Conservation (phyloP, 2,113 vertebrate species). For the Erythrolamprus reginae region DNA sequence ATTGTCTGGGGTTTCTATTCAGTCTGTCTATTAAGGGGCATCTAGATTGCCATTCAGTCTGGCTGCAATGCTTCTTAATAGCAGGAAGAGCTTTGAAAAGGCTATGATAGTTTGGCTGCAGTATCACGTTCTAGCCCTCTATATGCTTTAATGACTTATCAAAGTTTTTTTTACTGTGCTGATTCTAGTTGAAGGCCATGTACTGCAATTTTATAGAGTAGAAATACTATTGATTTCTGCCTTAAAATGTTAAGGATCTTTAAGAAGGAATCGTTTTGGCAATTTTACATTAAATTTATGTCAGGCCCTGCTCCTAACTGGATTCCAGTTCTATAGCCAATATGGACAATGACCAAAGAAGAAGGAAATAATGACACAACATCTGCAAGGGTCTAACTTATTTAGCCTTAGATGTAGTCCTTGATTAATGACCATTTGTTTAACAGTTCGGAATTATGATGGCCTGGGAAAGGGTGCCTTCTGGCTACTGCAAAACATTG, state of each 20-base stretch:
- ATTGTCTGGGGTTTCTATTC: not conserved
- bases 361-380: not conserved
- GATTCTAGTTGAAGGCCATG: not conserved
- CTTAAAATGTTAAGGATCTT: not conserved
- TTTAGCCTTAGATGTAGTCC: not conserved
- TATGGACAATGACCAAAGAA: not conserved
- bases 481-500: no score
- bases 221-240: not conserved
- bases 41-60: not conserved
- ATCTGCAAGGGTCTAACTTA: not conserved
- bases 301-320: not conserved
- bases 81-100: not conserved
- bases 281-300: not conserved
- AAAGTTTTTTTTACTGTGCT: not conserved
- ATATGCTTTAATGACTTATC: not conserved
- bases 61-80: not conserved
- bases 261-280: not conserved
- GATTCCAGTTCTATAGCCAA: not conserved
- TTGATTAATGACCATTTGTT: no score
- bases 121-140: not conserved
- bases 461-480: no score
- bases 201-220: not conserved
- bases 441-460: no score
- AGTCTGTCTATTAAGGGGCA: not conserved
- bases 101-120: not conserved